Base-by-base conservation (phyloP, 1,140 invertebrate species). In the Euura lappo region DNA sequence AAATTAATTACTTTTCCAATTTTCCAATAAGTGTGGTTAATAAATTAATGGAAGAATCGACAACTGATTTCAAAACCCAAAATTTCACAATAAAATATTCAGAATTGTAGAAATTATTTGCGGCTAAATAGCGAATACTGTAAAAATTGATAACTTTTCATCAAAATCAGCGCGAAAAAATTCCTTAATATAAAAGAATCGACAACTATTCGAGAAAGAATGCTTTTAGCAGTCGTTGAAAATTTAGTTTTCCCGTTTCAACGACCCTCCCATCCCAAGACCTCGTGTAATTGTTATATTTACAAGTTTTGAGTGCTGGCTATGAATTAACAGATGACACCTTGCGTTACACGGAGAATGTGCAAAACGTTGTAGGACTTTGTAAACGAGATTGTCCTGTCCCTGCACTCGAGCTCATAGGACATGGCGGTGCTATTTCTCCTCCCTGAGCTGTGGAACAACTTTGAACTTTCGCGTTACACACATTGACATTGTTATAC, bases 351-450 rank as follows among this genome's bases (percentile, higher is more conserved):
- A n/a, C 8, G 51, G 10, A 60, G 51, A 60, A 60, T 60, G 51
- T n/a, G 51, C 51, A 60, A 60, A 60, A 60, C 51, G 51, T 60
- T 60, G 51, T 8, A n/a, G 51, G 51, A 60, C 51, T 60, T n/a
- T 8, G 51, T 60, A 60, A 60, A 60, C 51, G 51, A 8, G 13
- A 60, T 60, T 60, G 51, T 28, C 28, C 28, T 28, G 28, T 28
- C 28, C 51, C 51, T 60, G 51, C 8, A 8, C 51, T n/a, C 6
- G 4, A n/a, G 51, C 51, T 60, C 51, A 60, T 60, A 60, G 51
- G 51, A 60, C 51, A 60, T 60, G 51, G 51, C 10, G 51, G 51
- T n/a, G 51, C 51, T 60, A 60, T 60, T 60, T 60, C 51, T 60
- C 3, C 8, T 60, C 51, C 51, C 51, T 60, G 28, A 28, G 28